Evolutionary conservation across 2,888 invertebrate genomes (phyloP), one percentile per base, ranked within the genome.

Genomic region (Eupithecia subumbrata): DNA sequence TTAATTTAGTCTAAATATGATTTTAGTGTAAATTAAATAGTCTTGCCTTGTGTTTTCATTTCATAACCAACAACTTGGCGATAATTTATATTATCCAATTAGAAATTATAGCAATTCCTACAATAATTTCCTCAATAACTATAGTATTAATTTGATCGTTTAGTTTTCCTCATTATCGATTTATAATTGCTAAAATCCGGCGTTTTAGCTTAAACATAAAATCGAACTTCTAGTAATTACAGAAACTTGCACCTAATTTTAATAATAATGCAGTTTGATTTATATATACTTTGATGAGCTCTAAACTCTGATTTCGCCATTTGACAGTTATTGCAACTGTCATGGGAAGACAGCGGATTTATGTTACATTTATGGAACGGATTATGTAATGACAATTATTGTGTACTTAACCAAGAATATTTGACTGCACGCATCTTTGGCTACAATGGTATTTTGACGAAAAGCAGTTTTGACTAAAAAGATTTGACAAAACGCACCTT

Each of bases 151-250:
- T 63, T 34, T n/a, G 5, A 67, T 37, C 66, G 5, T 67, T 37
- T 37, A n/a, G 37, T 67, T 37, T 37, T 34, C 12, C 37, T n/a
- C 22, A 37, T 37, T 67, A 67, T n/a, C 66, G 34, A 67, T n/a
- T 40, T 67, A 22, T 67, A 67, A 67, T 66, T 66, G 12, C 66
- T 40, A n/a, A 34, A 66, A 37, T 67, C 66, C 66, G 40, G 12
- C 40, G 5, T 60, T 60, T 60, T 25, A 60, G 12, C 25, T 22
- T 34, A 63, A 63, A 30, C 11, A 37, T 37, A 18, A 67, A 40
- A 67, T 67, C 40, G 37, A 40, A 67, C 11, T 25, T 25, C 60
- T n/a, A n/a, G 40, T 67, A 67, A 67, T 67, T 22, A 40, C 37
- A 67, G 66, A 67, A 40, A 67, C 66, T 67, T 67, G 5, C 40